A percentile compares a stretch with the other conserved stretches of the same genome.
Evolutionary conservation across 2,797 vertebrate species (phyloP).

Genomic region (Rallus crepitans): DNA sequence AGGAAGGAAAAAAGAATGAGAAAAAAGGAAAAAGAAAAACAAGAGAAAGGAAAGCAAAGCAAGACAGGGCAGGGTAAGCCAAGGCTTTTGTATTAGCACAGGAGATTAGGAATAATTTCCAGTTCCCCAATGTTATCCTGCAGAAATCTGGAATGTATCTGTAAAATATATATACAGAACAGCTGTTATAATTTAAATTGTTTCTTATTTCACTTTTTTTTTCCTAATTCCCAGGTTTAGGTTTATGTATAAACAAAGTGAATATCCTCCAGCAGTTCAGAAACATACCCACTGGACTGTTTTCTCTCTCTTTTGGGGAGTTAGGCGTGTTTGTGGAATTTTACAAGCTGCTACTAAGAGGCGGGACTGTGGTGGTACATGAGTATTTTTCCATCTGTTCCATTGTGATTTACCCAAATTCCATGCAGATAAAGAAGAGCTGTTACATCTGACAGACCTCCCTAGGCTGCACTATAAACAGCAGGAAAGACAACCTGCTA

Average conservation of each 20-base stretch:
- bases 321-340: neutral
- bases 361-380: constrained; percentile 13
- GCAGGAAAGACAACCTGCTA: constrained; percentile 79
- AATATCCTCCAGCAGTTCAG: constrained; percentile 27
- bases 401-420: constrained; percentile 75
- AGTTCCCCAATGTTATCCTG: neutral
- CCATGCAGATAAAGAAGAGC: constrained; percentile 76
- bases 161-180: neutral
- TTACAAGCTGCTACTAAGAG: constrained; percentile 56
- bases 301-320: neutral
- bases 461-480: constrained; percentile 70
- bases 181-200: constrained; percentile 23
- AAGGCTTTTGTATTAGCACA: neutral
- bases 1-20: neutral
- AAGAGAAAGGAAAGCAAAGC: neutral
- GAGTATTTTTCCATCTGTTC: constrained; percentile 77
- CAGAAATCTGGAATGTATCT: neutral
- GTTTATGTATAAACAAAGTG: constrained; percentile 30
- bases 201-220: constrained; percentile 36
- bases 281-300: neutral
- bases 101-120: neutral
- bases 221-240: constrained; percentile 17
- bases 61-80: neutral
- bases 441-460: constrained; percentile 75
- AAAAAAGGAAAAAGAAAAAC: neutral